Conservation (phyloP, 2,113 vertebrate species). For the Laterallus jamaicensis region DNA sequence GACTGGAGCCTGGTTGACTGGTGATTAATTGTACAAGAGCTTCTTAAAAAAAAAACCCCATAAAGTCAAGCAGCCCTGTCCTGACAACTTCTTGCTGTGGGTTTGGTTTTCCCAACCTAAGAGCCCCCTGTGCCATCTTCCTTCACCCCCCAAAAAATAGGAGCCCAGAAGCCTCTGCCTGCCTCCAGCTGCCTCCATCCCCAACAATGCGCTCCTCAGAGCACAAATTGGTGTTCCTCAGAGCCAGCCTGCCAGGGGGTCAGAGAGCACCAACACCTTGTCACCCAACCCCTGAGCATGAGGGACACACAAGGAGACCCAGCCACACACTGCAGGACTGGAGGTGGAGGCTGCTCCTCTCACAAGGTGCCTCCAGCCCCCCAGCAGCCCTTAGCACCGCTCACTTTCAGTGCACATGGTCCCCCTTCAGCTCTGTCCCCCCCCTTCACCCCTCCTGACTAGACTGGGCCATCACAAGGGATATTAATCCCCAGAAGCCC, state of each 20-base stretch:
- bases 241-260: no score
- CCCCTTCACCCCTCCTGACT: neutral
- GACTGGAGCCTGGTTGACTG: neutral
- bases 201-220: neutral
- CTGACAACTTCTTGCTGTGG: neutral
- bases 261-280: neutral
- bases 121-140: neutral
- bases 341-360: neutral
- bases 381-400: neutral
- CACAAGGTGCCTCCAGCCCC: neutral
- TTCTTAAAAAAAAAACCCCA: neutral
- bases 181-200: neutral
- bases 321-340: neutral
- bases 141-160: rapidly evolving
- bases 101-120: neutral
- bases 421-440: neutral
- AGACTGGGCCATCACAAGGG: neutral
- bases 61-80: neutral
- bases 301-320: neutral
- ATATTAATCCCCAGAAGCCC: neutral
- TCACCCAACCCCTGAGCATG: neutral
- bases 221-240: neutral
- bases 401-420: neutral
- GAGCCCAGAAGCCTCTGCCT: neutral
- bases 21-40: neutral